phyloP scores from a whole-genome alignment of 2,797 vertebrate species.

The Craterocephalus amniculus region DNA sequence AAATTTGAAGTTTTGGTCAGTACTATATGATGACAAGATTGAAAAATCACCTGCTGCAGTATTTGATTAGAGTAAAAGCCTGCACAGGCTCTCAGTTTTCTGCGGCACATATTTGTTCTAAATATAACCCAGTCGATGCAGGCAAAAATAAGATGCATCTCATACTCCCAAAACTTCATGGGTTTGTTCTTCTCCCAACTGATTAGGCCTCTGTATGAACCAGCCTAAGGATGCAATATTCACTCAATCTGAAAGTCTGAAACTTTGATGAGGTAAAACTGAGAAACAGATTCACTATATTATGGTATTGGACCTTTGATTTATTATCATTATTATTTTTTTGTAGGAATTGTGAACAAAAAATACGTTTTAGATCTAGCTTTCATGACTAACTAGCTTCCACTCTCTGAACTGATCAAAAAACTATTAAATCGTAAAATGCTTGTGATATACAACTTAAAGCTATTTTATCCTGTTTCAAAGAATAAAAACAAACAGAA shows the following conservation, averaged over 20 bases:
- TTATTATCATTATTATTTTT: not conserved
- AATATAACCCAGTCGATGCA: slow-evolving; percentile 40
- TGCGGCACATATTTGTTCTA: slow-evolving; percentile 16
- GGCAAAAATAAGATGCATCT: too few species aligned
- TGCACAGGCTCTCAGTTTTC: slow-evolving; percentile 29
- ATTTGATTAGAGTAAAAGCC: slow-evolving; percentile 12
- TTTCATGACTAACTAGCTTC: not conserved
- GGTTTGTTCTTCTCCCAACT: slow-evolving; percentile 21
- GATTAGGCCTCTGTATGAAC: slow-evolving; percentile 15
- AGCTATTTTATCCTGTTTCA: not conserved
- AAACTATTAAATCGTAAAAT: not conserved
- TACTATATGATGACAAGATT: not conserved
- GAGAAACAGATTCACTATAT: not conserved
- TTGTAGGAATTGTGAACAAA: not conserved
- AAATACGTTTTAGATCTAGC: not conserved
- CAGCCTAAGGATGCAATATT: not conserved
- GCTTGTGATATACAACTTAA: not conserved
- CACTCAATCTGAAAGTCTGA: not conserved
- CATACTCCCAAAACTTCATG: slow-evolving; percentile 39
- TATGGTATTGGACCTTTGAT: not conserved
- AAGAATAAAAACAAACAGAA: not conserved
- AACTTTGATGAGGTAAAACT: not conserved
- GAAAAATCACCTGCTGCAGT: slow-evolving; percentile 22
- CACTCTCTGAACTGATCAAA: not conserved
- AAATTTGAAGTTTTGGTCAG: slow-evolving; percentile 3